Evolutionary conservation across 2,888 invertebrate genomes (phyloP).

Genomic region (Apamea anceps): DNA sequence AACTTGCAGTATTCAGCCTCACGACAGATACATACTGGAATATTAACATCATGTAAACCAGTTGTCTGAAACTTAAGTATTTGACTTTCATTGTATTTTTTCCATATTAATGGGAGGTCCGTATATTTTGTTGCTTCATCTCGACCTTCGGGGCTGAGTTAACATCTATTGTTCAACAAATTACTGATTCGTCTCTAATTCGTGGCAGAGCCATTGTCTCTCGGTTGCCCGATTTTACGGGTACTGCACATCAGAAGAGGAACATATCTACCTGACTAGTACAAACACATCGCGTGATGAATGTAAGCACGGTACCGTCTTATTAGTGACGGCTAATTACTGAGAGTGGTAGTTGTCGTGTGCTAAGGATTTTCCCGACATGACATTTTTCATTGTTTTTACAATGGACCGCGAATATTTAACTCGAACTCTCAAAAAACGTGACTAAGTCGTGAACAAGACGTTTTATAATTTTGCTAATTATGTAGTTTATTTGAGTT

Average conservation of each 20-base stretch:
- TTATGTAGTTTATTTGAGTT: background rate
- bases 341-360: constrained; percentile 19
- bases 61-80: constrained; percentile 44
- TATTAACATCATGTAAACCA: constrained; percentile 42
- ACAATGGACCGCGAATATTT: background rate
- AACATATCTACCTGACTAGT: constrained; percentile 58
- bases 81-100: constrained; percentile 70
- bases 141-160: constrained; percentile 86
- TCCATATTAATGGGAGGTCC: constrained; percentile 70
- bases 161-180: constrained; percentile 87
- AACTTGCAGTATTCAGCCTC: constrained; percentile 34
- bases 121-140: constrained; percentile 78
- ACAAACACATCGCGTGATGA: constrained; percentile 65
- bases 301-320: constrained; percentile 50
- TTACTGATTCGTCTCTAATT: constrained; percentile 86
- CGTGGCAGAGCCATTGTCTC: constrained; percentile 84
- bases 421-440: constrained; percentile 1
- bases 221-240: constrained; percentile 84
- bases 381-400: constrained; percentile 8
- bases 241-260: constrained; percentile 75
- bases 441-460: constrained; percentile 7
- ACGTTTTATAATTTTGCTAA: background rate
- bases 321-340: constrained; percentile 46
- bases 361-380: constrained; percentile 15
- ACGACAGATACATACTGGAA: constrained; percentile 5